These are phyloP conservation scores for Hephaestus fuliginosus DNA, from an alignment of 2,797 vertebrate species.

Conservation along the genomic window DNA sequence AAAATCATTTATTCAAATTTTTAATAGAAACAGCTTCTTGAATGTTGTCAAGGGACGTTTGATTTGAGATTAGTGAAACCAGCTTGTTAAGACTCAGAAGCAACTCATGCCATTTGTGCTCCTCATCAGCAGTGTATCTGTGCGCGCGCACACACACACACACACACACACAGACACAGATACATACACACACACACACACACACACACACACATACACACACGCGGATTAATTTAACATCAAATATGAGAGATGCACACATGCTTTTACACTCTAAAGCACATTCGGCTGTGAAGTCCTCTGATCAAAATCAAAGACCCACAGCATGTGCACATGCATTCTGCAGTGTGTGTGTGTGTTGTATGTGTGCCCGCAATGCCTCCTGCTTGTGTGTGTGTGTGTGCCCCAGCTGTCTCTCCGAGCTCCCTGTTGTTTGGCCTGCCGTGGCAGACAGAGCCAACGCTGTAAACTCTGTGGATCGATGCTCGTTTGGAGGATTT, in stretches of 20 bases:
- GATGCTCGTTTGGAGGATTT: conserved; percentile 78
- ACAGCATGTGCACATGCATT: conserved; percentile 24
- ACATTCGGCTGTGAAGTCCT: conserved; percentile 43
- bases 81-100: conserved; percentile 11
- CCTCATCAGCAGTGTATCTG: conserved; percentile 12
- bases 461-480: conserved; percentile 70
- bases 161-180: conserved; percentile 8
- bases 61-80: background rate
- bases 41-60: conserved; percentile 24
- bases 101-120: conserved; percentile 20
- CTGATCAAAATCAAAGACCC: conserved; percentile 62
- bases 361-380: background rate
- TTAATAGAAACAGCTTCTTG: conserved; percentile 8
- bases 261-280: conserved; percentile 22
- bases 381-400: conserved; percentile 23
- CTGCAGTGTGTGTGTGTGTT: conserved; percentile 33
- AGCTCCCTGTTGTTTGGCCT: conserved; percentile 70
- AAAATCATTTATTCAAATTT: conserved; percentile 3
- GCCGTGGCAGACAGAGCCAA: conserved; percentile 53
- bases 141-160: background rate
- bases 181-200: conserved; percentile 12
- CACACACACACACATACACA: conserved; percentile 9
- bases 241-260: conserved; percentile 29
- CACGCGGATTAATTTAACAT: conserved; percentile 12
- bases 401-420: conserved; percentile 66